Evolutionary conservation across 2,888 invertebrate species (phyloP), one percentile per base, ranked within the genome.

Genomic region (Lagria hirta): DNA sequence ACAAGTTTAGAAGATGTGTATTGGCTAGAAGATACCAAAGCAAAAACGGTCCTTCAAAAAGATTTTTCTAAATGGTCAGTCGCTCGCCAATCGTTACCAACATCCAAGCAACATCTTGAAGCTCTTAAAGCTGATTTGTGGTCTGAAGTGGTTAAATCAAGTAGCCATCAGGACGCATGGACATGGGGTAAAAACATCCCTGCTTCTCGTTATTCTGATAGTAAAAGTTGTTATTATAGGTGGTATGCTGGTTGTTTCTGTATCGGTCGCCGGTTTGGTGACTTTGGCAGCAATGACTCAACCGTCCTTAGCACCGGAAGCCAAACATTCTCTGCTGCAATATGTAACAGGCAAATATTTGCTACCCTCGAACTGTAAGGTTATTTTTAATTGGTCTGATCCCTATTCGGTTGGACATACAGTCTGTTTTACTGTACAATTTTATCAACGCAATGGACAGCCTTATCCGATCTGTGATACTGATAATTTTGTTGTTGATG

Each of bases 381-480:
- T 69, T 43, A 80, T 82, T 57, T 95, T 94, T 79, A 89, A 91
- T 60, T 95, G 94, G 94, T 80, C 83, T 48, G 93, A 93, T 71
- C 93, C 93, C 10, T 85, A 88, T 61, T 75, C 82, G 7, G 95
- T 95, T 13, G 95, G 94, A 24, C 89, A 86, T 70, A 92, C 92
- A 17, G 88, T 93, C 80, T 88, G 89, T 67, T 94, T 95, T 74
- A 86, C 84, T 42, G 88, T 94, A 56, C 77, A 87, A 77, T 93
- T 93, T 76, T 92, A 82, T 75, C 92, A 93, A 74, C 83, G 92
- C 52, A 94, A 94, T 72, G 92, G 94, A 13, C 89, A 91, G 69
- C 90, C 94, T 53, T 95, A 94, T 77, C 93, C 93, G 55, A 87
- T 95, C 68, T 92, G 92, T 74, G 91, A 92, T 77, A 88, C 88